A percentile compares a stretch with the other conserved stretches of the same genome.
Conservation (phyloP, 1,140 invertebrate species). For the Cotesia typhae region DNA sequence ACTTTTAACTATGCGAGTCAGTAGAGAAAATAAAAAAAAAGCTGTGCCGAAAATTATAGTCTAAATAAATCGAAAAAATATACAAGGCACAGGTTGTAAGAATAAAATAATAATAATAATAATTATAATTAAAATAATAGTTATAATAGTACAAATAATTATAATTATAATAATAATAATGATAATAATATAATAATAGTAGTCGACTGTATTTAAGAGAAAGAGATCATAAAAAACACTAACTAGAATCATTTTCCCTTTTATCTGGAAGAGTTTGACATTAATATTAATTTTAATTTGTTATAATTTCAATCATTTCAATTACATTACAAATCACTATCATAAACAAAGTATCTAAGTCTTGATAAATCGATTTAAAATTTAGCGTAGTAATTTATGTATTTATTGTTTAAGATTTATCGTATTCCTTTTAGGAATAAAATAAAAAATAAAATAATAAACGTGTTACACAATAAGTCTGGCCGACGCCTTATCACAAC, state of each 20-base stretch:
- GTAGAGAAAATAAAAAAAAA: conserved; percentile 43
- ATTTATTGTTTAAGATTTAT: conserved; percentile 30
- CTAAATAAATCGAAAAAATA: conserved; percentile 18
- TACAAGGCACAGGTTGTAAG: too few relatives aligned
- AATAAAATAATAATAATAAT: conserved; percentile 31
- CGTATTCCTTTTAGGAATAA: conserved; percentile 57
- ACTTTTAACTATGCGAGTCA: conserved; percentile 46
- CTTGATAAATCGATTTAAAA: conserved; percentile 21
- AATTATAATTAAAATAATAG: conserved; percentile 50
- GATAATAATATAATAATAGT: conserved; percentile 54
- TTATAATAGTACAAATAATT: too few relatives aligned
- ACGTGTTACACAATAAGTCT: conserved; percentile 8
- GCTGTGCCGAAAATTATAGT: conserved; percentile 44
- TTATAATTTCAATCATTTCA: conserved; percentile 22
- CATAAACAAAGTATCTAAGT: conserved; percentile 57
- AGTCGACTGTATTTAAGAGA: conserved; percentile 60
- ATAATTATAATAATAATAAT: conserved; percentile 47
- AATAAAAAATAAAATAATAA: conserved; percentile 25
- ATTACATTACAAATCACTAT: conserved; percentile 60
- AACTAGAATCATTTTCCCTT: conserved; percentile 63
- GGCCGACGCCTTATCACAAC: conserved; percentile 40
- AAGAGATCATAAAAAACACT: conserved; percentile 68
- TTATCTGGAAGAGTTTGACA: conserved; percentile 60
- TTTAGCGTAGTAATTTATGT: conserved; percentile 18
- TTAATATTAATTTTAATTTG: conserved; percentile 31